Percentiles rank a stretch among this genome's conserved stretches.
Conservation (phyloP, 2,888 invertebrate genomes). For the Chrysomela aeneicollis region DNA sequence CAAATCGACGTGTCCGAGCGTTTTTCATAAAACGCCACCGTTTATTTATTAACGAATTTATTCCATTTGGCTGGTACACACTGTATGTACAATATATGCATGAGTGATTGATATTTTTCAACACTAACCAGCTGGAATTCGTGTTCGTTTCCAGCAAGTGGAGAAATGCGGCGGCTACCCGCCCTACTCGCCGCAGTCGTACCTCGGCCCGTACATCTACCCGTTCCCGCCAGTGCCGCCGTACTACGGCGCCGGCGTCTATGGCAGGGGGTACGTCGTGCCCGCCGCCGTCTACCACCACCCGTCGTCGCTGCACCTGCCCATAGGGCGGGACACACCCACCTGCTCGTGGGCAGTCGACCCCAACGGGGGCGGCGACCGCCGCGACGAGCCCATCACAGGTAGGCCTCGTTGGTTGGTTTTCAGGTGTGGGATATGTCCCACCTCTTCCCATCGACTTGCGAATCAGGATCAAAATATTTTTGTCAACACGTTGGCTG, state of each 20-base stretch:
- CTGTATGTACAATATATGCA: no score
- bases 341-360: slow-evolving; percentile 67
- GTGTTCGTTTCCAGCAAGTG: slow-evolving; percentile 51
- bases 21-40: no score
- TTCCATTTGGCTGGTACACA: no score
- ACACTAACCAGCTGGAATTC: no score
- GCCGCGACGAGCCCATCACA: slow-evolving; percentile 68
- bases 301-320: slow-evolving; percentile 61
- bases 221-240: slow-evolving; percentile 55
- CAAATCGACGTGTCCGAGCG: no score
- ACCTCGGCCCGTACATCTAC: slow-evolving; percentile 60
- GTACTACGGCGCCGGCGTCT: slow-evolving; percentile 51
- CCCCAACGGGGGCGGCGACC: slow-evolving; percentile 55
- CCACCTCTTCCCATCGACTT: no score
- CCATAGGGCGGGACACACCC: slow-evolving; percentile 60
- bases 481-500: no score
- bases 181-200: slow-evolving; percentile 56
- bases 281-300: slow-evolving; percentile 51
- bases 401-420: slow-evolving; percentile 55
- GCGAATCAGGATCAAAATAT: no score
- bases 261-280: slow-evolving; percentile 53
- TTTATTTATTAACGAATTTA: no score
- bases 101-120: no score
- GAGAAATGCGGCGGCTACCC: slow-evolving; percentile 50
- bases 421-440: no score